A percentile compares a stretch with the other conserved stretches of the same genome.
Conservation (phyloP, 2,113 vertebrate species). For the Tragelaphus buxtoni region DNA sequence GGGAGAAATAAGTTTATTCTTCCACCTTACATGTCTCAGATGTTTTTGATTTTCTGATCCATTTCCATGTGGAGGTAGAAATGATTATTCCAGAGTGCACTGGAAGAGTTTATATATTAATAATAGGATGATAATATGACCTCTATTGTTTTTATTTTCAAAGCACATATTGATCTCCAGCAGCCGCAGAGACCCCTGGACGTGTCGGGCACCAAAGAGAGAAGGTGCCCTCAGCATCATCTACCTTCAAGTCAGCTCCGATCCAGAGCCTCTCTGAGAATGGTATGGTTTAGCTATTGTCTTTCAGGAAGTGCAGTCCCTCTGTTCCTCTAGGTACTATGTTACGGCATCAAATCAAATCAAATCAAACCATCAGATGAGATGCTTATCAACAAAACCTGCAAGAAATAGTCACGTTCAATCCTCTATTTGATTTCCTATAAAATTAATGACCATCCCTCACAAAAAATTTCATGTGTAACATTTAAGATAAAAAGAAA, state of each 20-base stretch:
- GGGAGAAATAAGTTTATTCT: neutral
- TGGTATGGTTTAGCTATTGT: neutral
- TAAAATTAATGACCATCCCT: neutral
- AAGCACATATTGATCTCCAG: neutral
- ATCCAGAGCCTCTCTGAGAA: neutral
- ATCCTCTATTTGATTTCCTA: neutral
- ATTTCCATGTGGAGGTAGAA: neutral
- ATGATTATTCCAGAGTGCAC: neutral
- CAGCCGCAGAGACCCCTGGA: neutral
- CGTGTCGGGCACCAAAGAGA: neutral
- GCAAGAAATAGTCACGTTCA: neutral
- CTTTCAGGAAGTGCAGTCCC: neutral
- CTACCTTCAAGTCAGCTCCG: neutral
- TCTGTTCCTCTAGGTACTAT: neutral
- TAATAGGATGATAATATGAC: neutral
- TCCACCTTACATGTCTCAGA: neutral
- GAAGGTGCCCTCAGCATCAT: neutral
- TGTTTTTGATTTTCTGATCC: neutral
- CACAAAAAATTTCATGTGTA: neutral
- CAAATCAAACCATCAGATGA: neutral
- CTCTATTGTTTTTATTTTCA: constrained; percentile 23
- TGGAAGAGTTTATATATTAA: neutral
- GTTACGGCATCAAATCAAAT: neutral
- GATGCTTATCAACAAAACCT: neutral
- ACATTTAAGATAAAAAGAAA: neutral